Conservation (phyloP, 2,113 vertebrate genomes). For the Callocephalon fimbriatum region DNA sequence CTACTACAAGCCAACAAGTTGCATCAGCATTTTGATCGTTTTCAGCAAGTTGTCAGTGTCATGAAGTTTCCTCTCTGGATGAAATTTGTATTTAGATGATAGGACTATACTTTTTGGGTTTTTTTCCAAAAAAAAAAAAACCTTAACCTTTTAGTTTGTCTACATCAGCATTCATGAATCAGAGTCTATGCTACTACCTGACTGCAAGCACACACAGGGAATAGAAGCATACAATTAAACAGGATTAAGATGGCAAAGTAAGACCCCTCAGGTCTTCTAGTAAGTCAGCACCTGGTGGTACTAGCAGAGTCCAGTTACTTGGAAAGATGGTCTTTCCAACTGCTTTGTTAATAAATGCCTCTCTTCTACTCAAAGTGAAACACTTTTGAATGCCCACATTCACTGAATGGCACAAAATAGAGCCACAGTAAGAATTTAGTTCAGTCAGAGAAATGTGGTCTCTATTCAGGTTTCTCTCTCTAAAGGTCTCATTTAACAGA, state of each 20-base stretch:
- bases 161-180: not conserved
- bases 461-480: not conserved
- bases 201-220: not conserved
- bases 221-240: not conserved
- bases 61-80: not conserved
- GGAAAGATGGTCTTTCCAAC: not conserved
- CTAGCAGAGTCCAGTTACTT: not conserved
- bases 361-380: not conserved
- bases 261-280: not conserved
- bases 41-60: not conserved
- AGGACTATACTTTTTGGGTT: not conserved
- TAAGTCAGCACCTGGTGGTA: not conserved
- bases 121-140: not conserved
- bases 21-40: not conserved
- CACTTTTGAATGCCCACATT: fast-evolving
- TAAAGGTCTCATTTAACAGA: not conserved
- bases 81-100: not conserved
- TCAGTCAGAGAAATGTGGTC: not conserved
- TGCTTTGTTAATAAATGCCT: not conserved
- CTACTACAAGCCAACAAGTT: not conserved
- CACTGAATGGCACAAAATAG: not conserved
- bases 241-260: not conserved
- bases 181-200: not conserved
- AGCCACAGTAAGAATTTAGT: slow-evolving; percentile 2
- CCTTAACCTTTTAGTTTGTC: not conserved